Evolutionary conservation across 1,140 invertebrate species (phyloP), one percentile per base, ranked within the genome.

Genomic region (Asbolus verrucosus): DNA sequence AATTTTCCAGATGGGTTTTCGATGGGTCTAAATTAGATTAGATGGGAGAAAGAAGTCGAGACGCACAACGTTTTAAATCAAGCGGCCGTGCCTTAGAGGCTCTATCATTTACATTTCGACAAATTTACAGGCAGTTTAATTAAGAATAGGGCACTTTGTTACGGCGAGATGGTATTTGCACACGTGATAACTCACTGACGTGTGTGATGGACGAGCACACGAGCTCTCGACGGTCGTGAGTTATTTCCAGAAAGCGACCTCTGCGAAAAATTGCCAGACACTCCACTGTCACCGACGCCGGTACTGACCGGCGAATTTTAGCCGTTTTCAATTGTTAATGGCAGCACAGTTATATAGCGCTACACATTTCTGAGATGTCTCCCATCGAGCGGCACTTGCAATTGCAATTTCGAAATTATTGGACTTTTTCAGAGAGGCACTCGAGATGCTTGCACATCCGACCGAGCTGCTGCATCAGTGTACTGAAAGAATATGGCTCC

Each of bases 101-200:
- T 54, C 46, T 54, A 54, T 63, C 39, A 63, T 62, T 38, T 63
- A 63, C 61, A 41, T 63, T 63, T 39, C 61, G 61, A 63, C 61
- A 63, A 63, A 63, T 63, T 63, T 63, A 63, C 33, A 63, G 41
- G 59, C 33, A 63, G 33, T 41, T 63, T 63, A 63, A 63, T 63
- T 63, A 63, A 63, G 61, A 38, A 39, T 63, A 14, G 31, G 31
- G 61, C 33, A 41, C 33, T 39, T 39, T 21, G 39, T 63, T 63
- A n/a, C n/a, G n/a, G n/a, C n/a, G n/a, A n/a, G n/a, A n/a, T n/a
- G n/a, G n/a, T n/a, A 54, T 54, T 54, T 54, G 46, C 46, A 54
- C 46, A 54, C 46, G 46, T 54, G 46, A 54, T 54, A 54, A 54
- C 46, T 54, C 46, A 54, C 14, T 54, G 46, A 16, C 46, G 46